A percentile compares a stretch with the other conserved stretches of the same genome.
These are phyloP conservation scores for Penelope pileata DNA, from an alignment of 2,113 vertebrate genomes.

Conservation along the genomic window DNA sequence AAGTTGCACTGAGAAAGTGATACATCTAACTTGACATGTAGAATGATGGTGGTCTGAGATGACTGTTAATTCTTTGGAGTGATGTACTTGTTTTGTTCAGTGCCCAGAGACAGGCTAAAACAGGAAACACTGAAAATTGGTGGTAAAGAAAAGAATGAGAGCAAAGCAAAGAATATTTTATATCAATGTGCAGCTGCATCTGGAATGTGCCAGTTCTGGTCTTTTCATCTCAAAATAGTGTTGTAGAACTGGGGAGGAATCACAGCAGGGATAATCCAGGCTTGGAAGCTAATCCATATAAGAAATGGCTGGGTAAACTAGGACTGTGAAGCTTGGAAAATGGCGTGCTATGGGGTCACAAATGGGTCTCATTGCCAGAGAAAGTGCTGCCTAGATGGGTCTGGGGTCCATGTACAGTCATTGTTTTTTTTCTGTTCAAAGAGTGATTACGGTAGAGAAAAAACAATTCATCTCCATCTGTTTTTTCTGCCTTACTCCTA, in stretches of 20 bases:
- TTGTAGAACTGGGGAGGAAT: too few relatives aligned
- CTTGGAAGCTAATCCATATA: not conserved
- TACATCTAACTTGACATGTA: not conserved
- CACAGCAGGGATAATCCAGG: not conserved
- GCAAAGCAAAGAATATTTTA: not conserved
- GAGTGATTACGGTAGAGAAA: not conserved
- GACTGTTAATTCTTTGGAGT: not conserved
- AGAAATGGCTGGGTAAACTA: too few relatives aligned
- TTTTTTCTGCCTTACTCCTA: not conserved
- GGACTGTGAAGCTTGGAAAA: not conserved
- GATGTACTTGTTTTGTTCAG: not conserved
- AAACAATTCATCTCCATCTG: not conserved
- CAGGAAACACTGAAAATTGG: not conserved
- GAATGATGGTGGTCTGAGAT: not conserved
- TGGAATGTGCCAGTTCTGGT: not conserved
- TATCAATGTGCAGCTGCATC: not conserved
- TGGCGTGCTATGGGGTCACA: not conserved
- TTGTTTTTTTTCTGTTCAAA: not conserved
- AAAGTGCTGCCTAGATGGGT: not conserved
- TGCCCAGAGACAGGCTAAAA: not conserved
- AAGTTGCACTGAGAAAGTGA: not conserved
- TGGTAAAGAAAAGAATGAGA: not conserved
- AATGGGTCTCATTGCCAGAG: not conserved
- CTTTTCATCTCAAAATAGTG: not conserved
- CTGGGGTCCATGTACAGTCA: fast-evolving